phyloP scores from a whole-genome alignment of 2,888 invertebrate genomes.

The Leptinotarsa rubiginosa region DNA sequence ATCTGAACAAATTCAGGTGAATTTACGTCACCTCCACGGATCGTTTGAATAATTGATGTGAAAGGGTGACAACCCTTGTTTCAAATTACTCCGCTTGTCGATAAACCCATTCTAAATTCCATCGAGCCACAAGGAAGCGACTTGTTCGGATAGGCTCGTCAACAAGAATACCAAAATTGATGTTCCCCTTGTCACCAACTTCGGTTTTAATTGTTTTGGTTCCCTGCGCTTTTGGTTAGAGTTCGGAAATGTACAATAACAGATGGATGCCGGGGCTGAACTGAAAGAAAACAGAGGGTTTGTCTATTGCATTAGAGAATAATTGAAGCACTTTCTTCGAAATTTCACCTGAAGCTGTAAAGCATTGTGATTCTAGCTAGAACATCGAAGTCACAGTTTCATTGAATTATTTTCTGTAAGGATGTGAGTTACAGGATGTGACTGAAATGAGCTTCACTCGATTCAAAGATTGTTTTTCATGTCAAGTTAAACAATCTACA shows the following conservation, averaged over 20 bases:
- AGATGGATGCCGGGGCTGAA: not conserved
- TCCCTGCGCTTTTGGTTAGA: constrained; percentile 2
- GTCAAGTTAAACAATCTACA: no score
- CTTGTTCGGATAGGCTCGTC: constrained; percentile 28
- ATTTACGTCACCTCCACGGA: constrained; percentile 16
- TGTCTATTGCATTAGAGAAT: not conserved
- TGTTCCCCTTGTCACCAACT: constrained; percentile 26
- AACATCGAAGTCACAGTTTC: no score
- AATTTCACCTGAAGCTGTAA: no score
- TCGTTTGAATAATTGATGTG: constrained; percentile 23
- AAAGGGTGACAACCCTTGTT: constrained; percentile 16
- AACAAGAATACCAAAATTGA: constrained; percentile 30
- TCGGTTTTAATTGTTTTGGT: constrained; percentile 33
- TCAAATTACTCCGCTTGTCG: constrained; percentile 29
- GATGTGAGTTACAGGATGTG: no score
- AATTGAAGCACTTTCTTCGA: not conserved
- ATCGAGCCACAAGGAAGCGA: constrained; percentile 21
- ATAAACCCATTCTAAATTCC: constrained; percentile 24
- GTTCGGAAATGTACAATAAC: not conserved
- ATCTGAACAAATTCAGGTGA: constrained; percentile 19
- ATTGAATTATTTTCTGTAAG: no score
- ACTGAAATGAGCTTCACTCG: no score
- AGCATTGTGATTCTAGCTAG: no score
- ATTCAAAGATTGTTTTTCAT: no score
- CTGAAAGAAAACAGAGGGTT: not conserved